Conservation (phyloP, 1,140 invertebrate species). For the Plectrocnemia conspersa region DNA sequence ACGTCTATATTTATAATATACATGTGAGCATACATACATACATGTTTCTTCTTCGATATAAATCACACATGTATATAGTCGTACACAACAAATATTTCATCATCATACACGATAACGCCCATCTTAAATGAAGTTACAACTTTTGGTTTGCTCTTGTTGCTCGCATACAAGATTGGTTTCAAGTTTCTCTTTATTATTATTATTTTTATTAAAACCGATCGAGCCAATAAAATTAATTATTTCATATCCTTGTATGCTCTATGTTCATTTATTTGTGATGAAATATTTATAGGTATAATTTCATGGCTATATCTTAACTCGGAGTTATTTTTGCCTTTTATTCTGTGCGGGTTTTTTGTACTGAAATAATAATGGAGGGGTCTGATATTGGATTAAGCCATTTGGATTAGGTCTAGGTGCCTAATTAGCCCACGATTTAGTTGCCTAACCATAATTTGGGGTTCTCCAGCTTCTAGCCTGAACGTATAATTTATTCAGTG, state of each 20-base stretch:
- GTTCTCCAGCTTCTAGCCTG: slow-evolving; percentile 21
- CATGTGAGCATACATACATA: too few species aligned
- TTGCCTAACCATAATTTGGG: slow-evolving; percentile 23
- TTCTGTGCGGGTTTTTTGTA: slow-evolving; percentile 19
- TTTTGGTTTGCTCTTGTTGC: slow-evolving; percentile 17
- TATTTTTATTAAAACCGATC: background rate
- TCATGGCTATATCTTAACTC: too few species aligned
- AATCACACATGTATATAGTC: slow-evolving; percentile 14
- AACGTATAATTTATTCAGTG: slow-evolving; percentile 30
- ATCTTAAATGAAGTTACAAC: slow-evolving; percentile 29
- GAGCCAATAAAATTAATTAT: too few species aligned
- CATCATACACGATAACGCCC: slow-evolving; percentile 19
- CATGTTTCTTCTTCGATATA: too few species aligned
- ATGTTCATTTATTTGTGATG: background rate
- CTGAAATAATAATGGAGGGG: slow-evolving; percentile 33
- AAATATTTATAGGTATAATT: too few species aligned
- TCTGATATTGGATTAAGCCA: slow-evolving; percentile 36
- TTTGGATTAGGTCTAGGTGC: slow-evolving; percentile 35
- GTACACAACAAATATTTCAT: slow-evolving; percentile 13
- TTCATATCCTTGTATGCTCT: too few species aligned
- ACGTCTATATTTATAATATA: too few species aligned
- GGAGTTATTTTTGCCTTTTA: slow-evolving; percentile 32
- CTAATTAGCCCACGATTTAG: slow-evolving; percentile 34
- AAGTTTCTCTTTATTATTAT: slow-evolving; percentile 1
- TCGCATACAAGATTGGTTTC: background rate